phyloP scores from a whole-genome alignment of 2,797 vertebrate species.

The Ctenopoma multispine region DNA sequence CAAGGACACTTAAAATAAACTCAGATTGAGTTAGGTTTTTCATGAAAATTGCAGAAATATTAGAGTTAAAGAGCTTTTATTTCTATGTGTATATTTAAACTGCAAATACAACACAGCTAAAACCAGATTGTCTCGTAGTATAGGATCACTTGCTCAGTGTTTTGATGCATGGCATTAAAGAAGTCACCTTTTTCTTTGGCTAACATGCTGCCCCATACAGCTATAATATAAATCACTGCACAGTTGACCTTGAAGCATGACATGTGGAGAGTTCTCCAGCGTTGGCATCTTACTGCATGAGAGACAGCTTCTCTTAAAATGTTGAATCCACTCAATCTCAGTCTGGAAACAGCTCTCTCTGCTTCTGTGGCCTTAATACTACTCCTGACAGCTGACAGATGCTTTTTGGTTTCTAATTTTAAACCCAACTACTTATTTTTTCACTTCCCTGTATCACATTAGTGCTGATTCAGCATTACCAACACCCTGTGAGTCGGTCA shows the following conservation, averaged over 20 bases:
- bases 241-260: conserved; percentile 2
- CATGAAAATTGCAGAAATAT: too few relatives aligned
- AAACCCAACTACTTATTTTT: neutral
- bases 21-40: too few relatives aligned
- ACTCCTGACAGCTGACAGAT: conserved; percentile 20
- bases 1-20: too few relatives aligned
- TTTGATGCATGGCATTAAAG: neutral
- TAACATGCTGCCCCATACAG: too few relatives aligned
- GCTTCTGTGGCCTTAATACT: neutral
- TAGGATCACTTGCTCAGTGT: too few relatives aligned
- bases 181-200: neutral
- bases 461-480: conserved; percentile 1
- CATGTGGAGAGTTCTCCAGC: neutral
- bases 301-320: neutral
- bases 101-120: too few relatives aligned
- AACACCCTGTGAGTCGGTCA: neutral
- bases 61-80: too few relatives aligned
- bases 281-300: neutral
- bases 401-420: conserved; percentile 7
- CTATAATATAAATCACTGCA: neutral
- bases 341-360: conserved; percentile 8
- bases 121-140: too few relatives aligned
- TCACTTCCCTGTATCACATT: neutral
- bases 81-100: too few relatives aligned
- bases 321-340: conserved; percentile 1